These are phyloP conservation scores for Drosophila demipolita DNA, from an alignment of 2,888 invertebrate species.

Conservation along the genomic window DNA sequence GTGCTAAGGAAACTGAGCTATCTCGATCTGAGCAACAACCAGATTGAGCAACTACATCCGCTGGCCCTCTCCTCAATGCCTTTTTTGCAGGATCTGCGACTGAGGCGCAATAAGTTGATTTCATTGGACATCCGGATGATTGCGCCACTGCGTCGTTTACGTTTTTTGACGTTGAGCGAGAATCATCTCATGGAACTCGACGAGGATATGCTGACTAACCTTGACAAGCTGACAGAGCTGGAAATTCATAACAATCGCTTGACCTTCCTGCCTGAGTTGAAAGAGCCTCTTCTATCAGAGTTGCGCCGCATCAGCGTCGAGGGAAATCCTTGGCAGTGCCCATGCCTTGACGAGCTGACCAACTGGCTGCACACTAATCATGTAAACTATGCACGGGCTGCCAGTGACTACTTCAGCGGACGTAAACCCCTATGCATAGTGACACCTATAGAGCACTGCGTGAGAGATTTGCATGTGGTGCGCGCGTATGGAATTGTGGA, in stretches of 20 bases:
- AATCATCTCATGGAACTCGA: constrained; percentile 78
- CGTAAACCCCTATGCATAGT: constrained; percentile 81
- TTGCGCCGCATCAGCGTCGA: constrained; percentile 75
- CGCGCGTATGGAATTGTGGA: constrained; percentile 72
- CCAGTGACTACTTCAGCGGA: constrained; percentile 76
- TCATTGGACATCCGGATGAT: constrained; percentile 77
- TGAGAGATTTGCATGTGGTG: constrained; percentile 69
- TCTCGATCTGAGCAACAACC: constrained; percentile 74
- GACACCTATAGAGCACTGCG: constrained; percentile 74
- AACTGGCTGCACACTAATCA: constrained; percentile 66
- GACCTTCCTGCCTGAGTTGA: constrained; percentile 75
- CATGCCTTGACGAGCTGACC: constrained; percentile 78
- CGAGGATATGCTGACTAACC: constrained; percentile 51
- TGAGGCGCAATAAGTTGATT: constrained; percentile 75
- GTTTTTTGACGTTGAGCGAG: constrained; percentile 74
- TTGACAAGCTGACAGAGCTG: constrained; percentile 67
- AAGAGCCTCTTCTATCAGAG: constrained; percentile 58
- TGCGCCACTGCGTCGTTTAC: constrained; percentile 73
- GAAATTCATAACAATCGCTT: constrained; percentile 82
- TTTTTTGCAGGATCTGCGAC: constrained; percentile 73
- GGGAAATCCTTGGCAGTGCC: constrained; percentile 84
- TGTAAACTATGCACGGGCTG: constrained; percentile 65
- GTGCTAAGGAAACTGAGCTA: constrained; percentile 63
- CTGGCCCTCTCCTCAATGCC: constrained; percentile 72
- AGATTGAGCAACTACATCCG: constrained; percentile 69